Conservation (phyloP, 2,888 invertebrate species). For the Cataglyphis cursor region DNA sequence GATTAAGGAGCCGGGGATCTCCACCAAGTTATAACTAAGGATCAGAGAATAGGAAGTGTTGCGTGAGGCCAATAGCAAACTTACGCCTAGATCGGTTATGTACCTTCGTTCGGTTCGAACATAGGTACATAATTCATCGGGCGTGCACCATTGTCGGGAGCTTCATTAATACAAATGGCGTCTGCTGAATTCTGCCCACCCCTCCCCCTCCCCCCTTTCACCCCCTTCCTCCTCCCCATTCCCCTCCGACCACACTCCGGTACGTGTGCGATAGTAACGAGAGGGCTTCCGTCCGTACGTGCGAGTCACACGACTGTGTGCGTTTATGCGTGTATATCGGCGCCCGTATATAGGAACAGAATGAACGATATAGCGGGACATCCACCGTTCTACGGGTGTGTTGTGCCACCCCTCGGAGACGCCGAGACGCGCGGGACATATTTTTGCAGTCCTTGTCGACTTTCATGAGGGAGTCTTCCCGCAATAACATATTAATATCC, state of each 20-base stretch:
- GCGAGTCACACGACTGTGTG: conserved; percentile 32
- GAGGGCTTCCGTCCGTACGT: conserved; percentile 64
- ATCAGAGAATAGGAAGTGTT: conserved; percentile 53
- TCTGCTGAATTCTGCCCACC: conserved; percentile 85
- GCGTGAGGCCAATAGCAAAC: conserved; percentile 73
- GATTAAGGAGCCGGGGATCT: conserved; percentile 45
- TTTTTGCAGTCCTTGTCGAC: conserved; percentile 86
- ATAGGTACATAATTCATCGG: conserved; percentile 87
- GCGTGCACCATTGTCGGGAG: conserved; percentile 86
- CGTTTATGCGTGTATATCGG: conserved; percentile 4
- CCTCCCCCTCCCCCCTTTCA: too few relatives aligned
- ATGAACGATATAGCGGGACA: conserved; percentile 59
- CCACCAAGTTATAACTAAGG: conserved; percentile 49
- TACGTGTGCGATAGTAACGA: conserved; percentile 70
- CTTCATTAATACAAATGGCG: conserved; percentile 87
- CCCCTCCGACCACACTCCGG: conserved; percentile 70
- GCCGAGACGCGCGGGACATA: conserved; percentile 82
- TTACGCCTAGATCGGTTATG: conserved; percentile 71
- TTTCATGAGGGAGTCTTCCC: conserved; percentile 86
- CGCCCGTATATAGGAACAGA: conserved; percentile 48
- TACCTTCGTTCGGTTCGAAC: conserved; percentile 84
- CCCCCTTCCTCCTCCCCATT: background rate
- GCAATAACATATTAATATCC: conserved; percentile 87
- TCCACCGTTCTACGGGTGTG: conserved; percentile 64
- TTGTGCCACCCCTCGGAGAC: conserved; percentile 62